Evolutionary conservation across 2,888 invertebrate genomes (phyloP), one percentile per base, ranked within the genome.

Genomic region (Odiellus spinosus): DNA sequence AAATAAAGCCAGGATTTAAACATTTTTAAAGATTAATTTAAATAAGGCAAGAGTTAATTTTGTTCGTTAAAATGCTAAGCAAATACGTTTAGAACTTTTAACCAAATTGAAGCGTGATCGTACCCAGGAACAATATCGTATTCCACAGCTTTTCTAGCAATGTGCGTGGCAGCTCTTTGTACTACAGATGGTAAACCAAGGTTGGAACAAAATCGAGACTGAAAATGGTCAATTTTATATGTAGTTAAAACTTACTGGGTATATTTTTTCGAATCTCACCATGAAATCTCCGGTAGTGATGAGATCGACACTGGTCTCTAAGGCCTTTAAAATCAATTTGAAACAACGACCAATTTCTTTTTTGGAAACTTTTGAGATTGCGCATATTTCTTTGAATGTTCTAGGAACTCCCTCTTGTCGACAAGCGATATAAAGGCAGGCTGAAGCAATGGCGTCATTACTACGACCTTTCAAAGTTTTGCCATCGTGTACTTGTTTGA

Each of bases 251-350:
- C 32, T 18, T 26, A 6, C 26, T 26, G 4, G 4, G 26, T 26
- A 6, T 8, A 6, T 26, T 26, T 4, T 6, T 26, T 8, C 26
- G 26, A 26, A 26, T 26, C 8, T 75, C 20, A 91, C 93, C 96
- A 99, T 98, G 65, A 98, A 98, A 64, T 99, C 98, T 1, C 88
- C 93, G 1, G 95, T 96, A 0, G 95, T 98, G 49, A 98, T 96
- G 48, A 93, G 76, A 63, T 95, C 93, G 6, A 98, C 91, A 32
- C 86, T 93, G 0, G 96, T 98, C 65, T 95, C 91, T 44, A 98
- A 70, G 0, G 88, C 91, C 65, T 93, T 93, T 35, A 96, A 71
- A 50, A 98, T 98, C 38, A 96, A 68, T 63, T 96, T 96, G 68
- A 98, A 99, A 64, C 96, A 96, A 55, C 95, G 72, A 1, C 98